phyloP scores from a whole-genome alignment of 2,797 vertebrate species.

The Lates japonicus region DNA sequence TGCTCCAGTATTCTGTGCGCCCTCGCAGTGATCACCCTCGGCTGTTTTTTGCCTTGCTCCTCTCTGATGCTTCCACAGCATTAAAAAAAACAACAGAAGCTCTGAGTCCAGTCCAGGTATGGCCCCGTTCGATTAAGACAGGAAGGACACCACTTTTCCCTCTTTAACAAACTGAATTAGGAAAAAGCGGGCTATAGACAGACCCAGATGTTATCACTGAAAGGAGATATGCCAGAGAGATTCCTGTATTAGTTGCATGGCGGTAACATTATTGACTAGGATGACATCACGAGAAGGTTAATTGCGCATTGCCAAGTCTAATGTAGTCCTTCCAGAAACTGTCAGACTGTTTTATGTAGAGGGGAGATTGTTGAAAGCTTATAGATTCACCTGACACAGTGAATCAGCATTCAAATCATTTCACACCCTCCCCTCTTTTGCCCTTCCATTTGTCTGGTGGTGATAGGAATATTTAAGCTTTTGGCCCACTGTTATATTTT shows the following conservation, averaged over 20 bases:
- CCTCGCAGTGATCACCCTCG: conserved; percentile 36
- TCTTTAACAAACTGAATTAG: conserved; percentile 18
- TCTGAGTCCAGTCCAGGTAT: conserved; percentile 31
- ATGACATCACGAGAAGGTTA: conserved; percentile 63
- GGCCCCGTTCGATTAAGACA: background rate
- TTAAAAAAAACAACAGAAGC: background rate
- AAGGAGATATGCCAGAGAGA: conserved; percentile 32
- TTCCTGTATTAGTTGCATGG: conserved; percentile 35
- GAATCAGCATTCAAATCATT: conserved; percentile 40
- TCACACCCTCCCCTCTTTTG: conserved; percentile 13
- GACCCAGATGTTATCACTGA: conserved; percentile 33
- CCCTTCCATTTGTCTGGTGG: conserved; percentile 26
- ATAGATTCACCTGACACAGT: conserved; percentile 37
- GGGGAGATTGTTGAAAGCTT: conserved; percentile 12
- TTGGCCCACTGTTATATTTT: conserved; percentile 19
- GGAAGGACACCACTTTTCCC: conserved; percentile 3
- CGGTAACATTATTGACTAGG: conserved; percentile 36
- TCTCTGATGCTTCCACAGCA: conserved; percentile 19
- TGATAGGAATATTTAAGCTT: conserved; percentile 43
- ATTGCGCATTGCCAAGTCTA: conserved; percentile 44
- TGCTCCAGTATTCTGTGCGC: conserved; percentile 40
- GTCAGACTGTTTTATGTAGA: conserved; percentile 4
- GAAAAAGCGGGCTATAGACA: conserved; percentile 8
- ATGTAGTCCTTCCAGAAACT: conserved; percentile 24
- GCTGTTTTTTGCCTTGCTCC: conserved; percentile 23